phyloP scores from a whole-genome alignment of 2,797 vertebrate species.

The Eulemur albifrons region DNA sequence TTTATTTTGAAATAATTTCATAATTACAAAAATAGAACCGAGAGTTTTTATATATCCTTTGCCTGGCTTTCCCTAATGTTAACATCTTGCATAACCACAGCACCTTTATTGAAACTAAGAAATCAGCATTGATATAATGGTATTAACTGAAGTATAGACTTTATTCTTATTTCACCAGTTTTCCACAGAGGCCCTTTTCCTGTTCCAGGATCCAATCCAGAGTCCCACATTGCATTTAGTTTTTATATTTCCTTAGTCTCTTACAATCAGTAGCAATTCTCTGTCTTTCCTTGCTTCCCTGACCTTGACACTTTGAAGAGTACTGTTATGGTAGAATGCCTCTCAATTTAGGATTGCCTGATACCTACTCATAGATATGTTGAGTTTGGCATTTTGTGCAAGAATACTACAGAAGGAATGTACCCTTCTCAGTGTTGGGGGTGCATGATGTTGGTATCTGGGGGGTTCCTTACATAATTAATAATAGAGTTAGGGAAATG shows the following conservation, averaged over 20 bases:
- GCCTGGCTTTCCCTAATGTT: neutral
- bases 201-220: neutral
- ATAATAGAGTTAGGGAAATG: neutral
- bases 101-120: neutral
- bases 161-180: neutral
- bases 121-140: neutral
- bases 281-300: neutral
- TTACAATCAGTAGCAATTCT: neutral
- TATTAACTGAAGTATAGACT: neutral
- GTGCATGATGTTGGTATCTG: neutral
- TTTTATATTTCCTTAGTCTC: neutral
- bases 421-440: neutral
- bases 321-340: neutral
- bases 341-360: neutral
- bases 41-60: neutral
- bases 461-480: neutral
- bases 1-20: slow-evolving; percentile 29
- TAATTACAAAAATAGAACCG: neutral
- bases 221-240: neutral
- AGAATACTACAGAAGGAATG: neutral
- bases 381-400: neutral
- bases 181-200: neutral
- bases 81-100: neutral
- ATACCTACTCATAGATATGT: neutral
- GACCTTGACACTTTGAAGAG: neutral